Conservation (phyloP, 2,113 vertebrate species). For the Cyprinodon variegatus region DNA sequence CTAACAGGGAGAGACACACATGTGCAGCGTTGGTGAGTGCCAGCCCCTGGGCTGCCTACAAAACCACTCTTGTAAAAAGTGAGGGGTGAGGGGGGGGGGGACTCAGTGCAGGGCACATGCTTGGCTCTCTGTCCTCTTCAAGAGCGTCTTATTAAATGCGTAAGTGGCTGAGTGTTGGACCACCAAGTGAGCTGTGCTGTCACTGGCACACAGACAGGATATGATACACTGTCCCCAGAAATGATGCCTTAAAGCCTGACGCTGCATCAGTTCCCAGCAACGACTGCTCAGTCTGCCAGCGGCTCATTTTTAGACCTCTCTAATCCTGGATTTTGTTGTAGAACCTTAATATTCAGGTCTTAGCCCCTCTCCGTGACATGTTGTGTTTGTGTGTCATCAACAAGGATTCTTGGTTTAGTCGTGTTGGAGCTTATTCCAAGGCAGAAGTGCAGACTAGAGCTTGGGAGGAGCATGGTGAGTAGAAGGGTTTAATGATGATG, state of each 20-base stretch:
- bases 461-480: too few relatives aligned
- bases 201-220: conserved; percentile 71
- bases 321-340: conserved; percentile 4
- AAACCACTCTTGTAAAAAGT: conserved; percentile 72
- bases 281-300: conserved; percentile 27
- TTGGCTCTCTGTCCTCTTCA: conserved; percentile 68
- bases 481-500: too few relatives aligned
- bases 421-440: too few relatives aligned
- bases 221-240: conserved; percentile 66
- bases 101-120: conserved; percentile 49
- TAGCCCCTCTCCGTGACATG: conserved; percentile 22
- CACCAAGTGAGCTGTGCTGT: conserved; percentile 73
- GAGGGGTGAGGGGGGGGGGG: conserved; percentile 32
- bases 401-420: too few relatives aligned
- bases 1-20: conserved; percentile 41
- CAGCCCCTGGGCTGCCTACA: conserved; percentile 68
- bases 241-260: conserved; percentile 36
- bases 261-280: conserved; percentile 53
- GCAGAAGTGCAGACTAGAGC: too few relatives aligned
- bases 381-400: conserved; percentile 19
- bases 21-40: conserved; percentile 53
- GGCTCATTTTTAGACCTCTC: conserved; percentile 22
- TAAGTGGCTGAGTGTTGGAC: conserved; percentile 75
- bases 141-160: conserved; percentile 75
- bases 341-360: conserved; percentile 24